These are phyloP conservation scores for Platorchestia sp. DNA, from an alignment of 1,140 invertebrate genomes.

Conservation along the genomic window DNA sequence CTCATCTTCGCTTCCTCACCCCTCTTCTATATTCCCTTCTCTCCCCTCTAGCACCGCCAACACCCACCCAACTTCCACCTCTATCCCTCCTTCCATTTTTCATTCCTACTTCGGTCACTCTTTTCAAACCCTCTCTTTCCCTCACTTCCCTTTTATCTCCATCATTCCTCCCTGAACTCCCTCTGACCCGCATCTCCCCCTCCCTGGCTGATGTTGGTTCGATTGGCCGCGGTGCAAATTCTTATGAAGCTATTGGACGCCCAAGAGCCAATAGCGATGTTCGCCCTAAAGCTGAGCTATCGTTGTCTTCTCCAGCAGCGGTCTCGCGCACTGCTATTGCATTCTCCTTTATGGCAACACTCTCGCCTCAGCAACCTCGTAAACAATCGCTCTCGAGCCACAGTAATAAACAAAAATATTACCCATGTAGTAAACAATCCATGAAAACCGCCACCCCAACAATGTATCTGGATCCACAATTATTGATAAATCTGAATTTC, in stretches of 20 bases:
- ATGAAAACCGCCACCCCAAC: background rate
- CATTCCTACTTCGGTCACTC: background rate
- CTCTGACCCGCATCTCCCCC: background rate
- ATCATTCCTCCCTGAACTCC: background rate
- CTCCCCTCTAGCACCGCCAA: background rate
- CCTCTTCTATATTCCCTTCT: background rate
- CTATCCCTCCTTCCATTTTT: background rate
- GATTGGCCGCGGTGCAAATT: conserved; percentile 46
- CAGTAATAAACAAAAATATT: background rate
- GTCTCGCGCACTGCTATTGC: conserved; percentile 22
- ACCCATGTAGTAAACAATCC: background rate
- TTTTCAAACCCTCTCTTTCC: background rate
- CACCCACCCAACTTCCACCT: background rate
- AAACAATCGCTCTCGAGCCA: conserved; percentile 13
- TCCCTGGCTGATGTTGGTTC: conserved; percentile 35
- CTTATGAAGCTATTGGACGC: conserved; percentile 48
- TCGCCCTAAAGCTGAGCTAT: conserved; percentile 23
- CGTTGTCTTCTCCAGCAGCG: background rate
- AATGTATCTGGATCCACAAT: background rate
- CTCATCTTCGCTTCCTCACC: background rate
- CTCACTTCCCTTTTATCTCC: conserved; percentile 4
- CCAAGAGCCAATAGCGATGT: conserved; percentile 32
- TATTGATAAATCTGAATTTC: background rate
- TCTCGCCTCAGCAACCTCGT: background rate
- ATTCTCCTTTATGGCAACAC: conserved; percentile 30